Conservation (phyloP, 2,113 vertebrate genomes). For the Pipra filicauda region DNA sequence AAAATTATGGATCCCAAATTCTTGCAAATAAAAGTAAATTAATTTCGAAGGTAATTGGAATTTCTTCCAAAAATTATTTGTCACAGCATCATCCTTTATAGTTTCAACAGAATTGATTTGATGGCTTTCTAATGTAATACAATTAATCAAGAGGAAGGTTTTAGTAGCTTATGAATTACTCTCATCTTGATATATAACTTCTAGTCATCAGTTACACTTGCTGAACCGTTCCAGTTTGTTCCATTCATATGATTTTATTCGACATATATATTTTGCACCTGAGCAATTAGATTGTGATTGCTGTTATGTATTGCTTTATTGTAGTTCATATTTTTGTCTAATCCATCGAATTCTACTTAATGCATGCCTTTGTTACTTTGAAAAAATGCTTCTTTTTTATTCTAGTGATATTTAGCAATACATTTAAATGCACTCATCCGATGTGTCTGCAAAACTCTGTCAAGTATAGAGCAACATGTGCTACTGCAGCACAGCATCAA, state of each 20-base stretch:
- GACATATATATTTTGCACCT: neutral
- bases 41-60: conserved; percentile 43
- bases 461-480: neutral
- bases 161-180: conserved; percentile 38
- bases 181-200: conserved; percentile 30
- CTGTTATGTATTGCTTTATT: neutral
- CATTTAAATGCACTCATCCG: neutral
- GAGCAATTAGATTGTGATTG: neutral
- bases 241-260: neutral
- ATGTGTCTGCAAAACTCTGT: neutral
- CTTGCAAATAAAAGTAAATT: conserved; percentile 44
- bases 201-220: neutral
- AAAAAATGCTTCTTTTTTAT: neutral
- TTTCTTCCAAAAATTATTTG: conserved; percentile 48
- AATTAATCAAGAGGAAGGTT: conserved; percentile 38
- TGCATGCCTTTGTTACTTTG: neutral
- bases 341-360: neutral
- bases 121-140: conserved; percentile 45
- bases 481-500: neutral
- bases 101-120: conserved; percentile 27
- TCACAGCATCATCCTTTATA: conserved; percentile 6
- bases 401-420: neutral
- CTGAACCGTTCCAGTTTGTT: neutral
- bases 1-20: conserved; percentile 43
- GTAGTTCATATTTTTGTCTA: neutral